These are phyloP conservation scores for Drosophila triauraria DNA, from an alignment of 1,140 invertebrate genomes.

Conservation along the genomic window DNA sequence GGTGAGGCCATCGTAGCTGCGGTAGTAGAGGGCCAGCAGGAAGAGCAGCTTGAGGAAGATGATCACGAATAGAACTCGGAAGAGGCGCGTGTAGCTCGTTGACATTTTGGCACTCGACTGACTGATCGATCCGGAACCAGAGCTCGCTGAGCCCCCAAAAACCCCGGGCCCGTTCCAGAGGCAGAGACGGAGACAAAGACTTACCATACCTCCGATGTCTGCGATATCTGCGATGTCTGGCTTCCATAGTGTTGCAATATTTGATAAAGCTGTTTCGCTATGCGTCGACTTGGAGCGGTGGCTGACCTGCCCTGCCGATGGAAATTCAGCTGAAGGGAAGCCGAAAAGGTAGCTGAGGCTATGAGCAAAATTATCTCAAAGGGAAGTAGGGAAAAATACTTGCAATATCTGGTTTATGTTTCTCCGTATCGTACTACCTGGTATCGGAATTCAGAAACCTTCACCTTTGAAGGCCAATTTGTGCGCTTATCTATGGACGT, in stretches of 20 bases:
- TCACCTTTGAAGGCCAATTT: too few species aligned
- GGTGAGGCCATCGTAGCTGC: conserved; percentile 8
- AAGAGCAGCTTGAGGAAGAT: conserved; percentile 56
- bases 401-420: too few species aligned
- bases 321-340: neutral
- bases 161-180: neutral
- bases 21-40: conserved; percentile 32
- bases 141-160: neutral
- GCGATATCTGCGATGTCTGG: neutral
- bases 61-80: conserved; percentile 50
- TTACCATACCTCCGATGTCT: neutral
- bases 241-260: conserved; percentile 22
- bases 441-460: too few species aligned
- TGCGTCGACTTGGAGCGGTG: neutral
- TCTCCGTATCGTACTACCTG: too few species aligned
- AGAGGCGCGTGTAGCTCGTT: conserved; percentile 42
- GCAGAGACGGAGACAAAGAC: neutral
- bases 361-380: too few species aligned
- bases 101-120: conserved; percentile 37
- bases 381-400: too few species aligned
- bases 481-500: too few species aligned
- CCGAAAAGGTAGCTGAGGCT: neutral
- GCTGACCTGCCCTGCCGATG: conserved; percentile 5
- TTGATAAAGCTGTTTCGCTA: conserved; percentile 59
- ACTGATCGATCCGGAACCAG: conserved; percentile 22